Evolutionary conservation across 2,888 invertebrate species (phyloP).

Genomic region (Pristionchus mayeri): DNA sequence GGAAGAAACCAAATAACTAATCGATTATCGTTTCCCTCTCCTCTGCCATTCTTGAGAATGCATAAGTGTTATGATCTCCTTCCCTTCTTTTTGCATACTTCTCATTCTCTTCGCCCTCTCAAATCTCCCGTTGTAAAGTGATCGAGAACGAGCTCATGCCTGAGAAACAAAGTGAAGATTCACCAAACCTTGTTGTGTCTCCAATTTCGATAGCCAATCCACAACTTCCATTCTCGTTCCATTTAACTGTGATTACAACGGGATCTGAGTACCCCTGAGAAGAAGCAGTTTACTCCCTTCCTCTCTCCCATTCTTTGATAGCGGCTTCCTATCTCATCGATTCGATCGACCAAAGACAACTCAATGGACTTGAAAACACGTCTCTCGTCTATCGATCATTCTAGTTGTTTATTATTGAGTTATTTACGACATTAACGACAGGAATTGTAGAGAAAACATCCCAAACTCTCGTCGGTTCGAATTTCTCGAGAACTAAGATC

Average conservation of each 20-base stretch:
- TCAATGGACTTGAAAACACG: not conserved
- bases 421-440: not conserved
- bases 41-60: not conserved
- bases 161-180: not conserved
- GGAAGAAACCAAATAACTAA: too few relatives aligned
- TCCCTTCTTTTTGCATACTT: conserved; percentile 10
- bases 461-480: not conserved
- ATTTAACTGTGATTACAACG: not conserved
- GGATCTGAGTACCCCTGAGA: too few relatives aligned
- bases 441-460: not conserved
- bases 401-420: not conserved
- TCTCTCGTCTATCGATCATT: not conserved
- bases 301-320: too few relatives aligned
- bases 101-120: conserved; percentile 41
- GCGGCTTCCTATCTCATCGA: too few relatives aligned
- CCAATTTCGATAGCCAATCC: not conserved
- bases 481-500: not conserved
- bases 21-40: not conserved
- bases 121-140: conserved; percentile 19
- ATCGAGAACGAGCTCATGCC: not conserved
- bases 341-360: not conserved
- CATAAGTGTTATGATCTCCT: not conserved
- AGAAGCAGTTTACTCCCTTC: too few relatives aligned
- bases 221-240: too few relatives aligned
- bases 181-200: conserved; percentile 16